A percentile compares a stretch with the other conserved stretches of the same genome.
Evolutionary conservation across 2,113 vertebrate genomes (phyloP).

Genomic region (Pholis gunnellus): DNA sequence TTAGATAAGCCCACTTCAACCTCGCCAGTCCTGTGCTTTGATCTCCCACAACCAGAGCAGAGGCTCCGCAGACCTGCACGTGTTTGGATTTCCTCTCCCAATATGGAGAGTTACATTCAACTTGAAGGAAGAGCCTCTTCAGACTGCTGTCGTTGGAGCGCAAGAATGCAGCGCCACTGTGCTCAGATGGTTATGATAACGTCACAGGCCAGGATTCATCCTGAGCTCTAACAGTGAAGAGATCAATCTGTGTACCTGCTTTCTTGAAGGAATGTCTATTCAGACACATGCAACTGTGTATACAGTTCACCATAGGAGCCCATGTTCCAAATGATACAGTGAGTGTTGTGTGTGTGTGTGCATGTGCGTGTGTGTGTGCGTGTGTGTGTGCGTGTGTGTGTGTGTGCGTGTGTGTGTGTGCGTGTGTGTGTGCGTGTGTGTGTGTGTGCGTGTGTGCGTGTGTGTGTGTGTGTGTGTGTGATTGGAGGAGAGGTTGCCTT

Average conservation of each 20-base stretch:
- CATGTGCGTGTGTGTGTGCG: constrained; percentile 21
- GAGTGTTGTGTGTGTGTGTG: constrained; percentile 15
- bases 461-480: background rate
- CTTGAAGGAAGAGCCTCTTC: constrained; percentile 7
- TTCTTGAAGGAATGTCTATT: constrained; percentile 59
- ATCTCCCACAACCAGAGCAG: constrained; percentile 19
- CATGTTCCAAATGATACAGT: constrained; percentile 37
- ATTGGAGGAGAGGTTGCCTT: constrained; percentile 33
- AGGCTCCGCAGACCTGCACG: constrained; percentile 2
- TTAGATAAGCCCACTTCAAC: constrained; percentile 53
- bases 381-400: constrained; percentile 9
- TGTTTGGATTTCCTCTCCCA: constrained; percentile 40
- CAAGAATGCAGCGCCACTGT: constrained; percentile 39
- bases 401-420: constrained; percentile 15
- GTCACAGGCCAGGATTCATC: constrained; percentile 44
- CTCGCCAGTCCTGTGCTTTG: constrained; percentile 32
- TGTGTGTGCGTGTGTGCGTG: constrained; percentile 23
- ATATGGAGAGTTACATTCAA: constrained; percentile 46
- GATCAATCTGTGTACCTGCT: constrained; percentile 53
- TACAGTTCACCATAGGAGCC: constrained; percentile 35
- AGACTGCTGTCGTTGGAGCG: background rate
- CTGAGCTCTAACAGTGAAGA: constrained; percentile 35
- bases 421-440: constrained; percentile 21
- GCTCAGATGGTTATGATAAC: constrained; percentile 56
- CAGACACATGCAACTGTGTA: constrained; percentile 34